Percentiles rank a stretch among this genome's conserved stretches.
These are phyloP conservation scores for Pandemis heparana DNA, from an alignment of 2,888 invertebrate species.

Conservation along the genomic window DNA sequence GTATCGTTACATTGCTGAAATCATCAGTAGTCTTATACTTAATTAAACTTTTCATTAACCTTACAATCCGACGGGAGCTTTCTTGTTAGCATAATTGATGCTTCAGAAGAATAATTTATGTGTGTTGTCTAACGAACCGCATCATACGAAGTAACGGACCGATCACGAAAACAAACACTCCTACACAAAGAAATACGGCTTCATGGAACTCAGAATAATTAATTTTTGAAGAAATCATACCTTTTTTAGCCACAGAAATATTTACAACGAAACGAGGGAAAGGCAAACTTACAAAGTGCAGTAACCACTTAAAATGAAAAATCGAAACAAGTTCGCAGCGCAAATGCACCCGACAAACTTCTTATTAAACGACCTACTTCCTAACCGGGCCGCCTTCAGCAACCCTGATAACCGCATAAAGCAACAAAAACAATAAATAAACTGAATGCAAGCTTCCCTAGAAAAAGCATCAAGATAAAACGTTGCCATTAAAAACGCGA, in stretches of 20 bases:
- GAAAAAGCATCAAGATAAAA: conserved; percentile 34
- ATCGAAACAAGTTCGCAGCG: conserved; percentile 22
- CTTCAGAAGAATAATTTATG: conserved; percentile 5
- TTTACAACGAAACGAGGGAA: not conserved
- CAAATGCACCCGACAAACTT: conserved; percentile 29
- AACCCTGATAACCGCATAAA: conserved; percentile 29
- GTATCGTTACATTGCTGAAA: not conserved
- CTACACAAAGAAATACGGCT: not conserved
- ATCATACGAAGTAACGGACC: not conserved
- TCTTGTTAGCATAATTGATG: conserved; percentile 7
- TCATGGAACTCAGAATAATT: not conserved
- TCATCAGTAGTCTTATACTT: not conserved
- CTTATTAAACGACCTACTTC: conserved; percentile 29
- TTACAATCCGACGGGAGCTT: conserved; percentile 1
- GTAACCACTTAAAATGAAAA: conserved; percentile 3
- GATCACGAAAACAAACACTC: not conserved
- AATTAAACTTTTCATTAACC: conserved; percentile 1
- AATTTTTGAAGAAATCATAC: not conserved
- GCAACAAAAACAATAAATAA: conserved; percentile 39
- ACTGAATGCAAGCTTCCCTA: conserved; percentile 27
- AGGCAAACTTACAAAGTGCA: not conserved
- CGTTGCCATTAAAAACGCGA: conserved; percentile 25
- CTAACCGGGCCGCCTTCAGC: not conserved
- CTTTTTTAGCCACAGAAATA: not conserved
- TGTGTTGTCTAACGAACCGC: conserved; percentile 1